These are phyloP conservation scores for Chrysotoxum bicinctum DNA, from an alignment of 2,888 invertebrate genomes.

Conservation along the genomic window DNA sequence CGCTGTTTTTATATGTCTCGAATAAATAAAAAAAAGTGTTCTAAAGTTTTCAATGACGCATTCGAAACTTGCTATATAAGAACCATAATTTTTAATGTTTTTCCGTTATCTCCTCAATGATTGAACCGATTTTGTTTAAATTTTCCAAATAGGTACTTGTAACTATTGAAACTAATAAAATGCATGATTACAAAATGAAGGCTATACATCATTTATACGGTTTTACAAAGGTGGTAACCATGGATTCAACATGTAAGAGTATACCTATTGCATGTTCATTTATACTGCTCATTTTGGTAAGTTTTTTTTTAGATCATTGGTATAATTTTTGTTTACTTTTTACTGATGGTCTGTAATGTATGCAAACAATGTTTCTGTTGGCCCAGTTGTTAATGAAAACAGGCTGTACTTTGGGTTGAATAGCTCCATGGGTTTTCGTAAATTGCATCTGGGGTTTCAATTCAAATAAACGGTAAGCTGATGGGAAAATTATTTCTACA, in stretches of 20 bases:
- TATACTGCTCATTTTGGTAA: not conserved
- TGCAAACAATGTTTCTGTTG: conserved; percentile 52
- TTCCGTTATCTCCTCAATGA: too few relatives aligned
- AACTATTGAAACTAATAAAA: too few relatives aligned
- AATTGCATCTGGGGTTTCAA: conserved; percentile 56
- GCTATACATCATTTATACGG: too few relatives aligned
- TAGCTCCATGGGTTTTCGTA: conserved; percentile 45
- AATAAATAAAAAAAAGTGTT: too few relatives aligned
- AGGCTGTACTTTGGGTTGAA: conserved; percentile 41
- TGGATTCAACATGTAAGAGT: conserved; percentile 10
- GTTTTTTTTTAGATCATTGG: conserved; percentile 5
- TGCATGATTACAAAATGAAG: too few relatives aligned
- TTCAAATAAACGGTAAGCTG: conserved; percentile 40
- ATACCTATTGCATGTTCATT: conserved; percentile 11
- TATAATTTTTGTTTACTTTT: conserved; percentile 19
- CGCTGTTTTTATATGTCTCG: too few relatives aligned
- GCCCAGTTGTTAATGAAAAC: conserved; percentile 56
- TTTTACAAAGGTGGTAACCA: not conserved
- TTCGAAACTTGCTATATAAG: too few relatives aligned
- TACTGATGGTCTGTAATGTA: conserved; percentile 39
- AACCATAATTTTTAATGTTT: too few relatives aligned
- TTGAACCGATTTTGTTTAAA: too few relatives aligned
- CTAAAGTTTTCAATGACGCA: too few relatives aligned
- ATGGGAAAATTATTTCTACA: conserved; percentile 47
- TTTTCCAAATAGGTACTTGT: too few relatives aligned